Evolutionary conservation across 2,888 invertebrate genomes (phyloP).

Genomic region (Aphodius granarius): DNA sequence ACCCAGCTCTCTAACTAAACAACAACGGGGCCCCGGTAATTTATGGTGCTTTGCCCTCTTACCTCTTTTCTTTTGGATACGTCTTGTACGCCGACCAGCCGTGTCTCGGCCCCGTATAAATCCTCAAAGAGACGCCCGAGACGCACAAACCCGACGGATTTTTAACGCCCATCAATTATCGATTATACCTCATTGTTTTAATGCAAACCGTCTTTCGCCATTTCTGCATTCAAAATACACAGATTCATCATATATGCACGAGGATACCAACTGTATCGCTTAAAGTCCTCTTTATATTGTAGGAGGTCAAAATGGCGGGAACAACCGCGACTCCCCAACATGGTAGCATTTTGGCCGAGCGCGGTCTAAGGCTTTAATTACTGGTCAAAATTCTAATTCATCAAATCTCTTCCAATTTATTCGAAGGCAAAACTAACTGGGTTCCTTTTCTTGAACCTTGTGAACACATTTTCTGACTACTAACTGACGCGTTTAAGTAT

Average conservation of each 20-base stretch:
- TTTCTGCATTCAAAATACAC: background rate
- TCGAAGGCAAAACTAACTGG: too few relatives aligned
- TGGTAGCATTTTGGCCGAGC: too few relatives aligned
- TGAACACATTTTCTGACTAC: too few relatives aligned
- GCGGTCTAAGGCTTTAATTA: too few relatives aligned
- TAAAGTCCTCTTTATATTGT: too few relatives aligned
- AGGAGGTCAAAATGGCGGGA: too few relatives aligned
- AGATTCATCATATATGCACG: background rate
- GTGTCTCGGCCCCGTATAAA: background rate
- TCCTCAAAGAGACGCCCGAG: background rate
- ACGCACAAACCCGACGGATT: background rate
- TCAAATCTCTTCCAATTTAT: too few relatives aligned
- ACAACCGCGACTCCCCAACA: too few relatives aligned
- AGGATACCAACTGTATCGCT: too few relatives aligned
- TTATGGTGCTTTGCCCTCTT: conserved; percentile 30
- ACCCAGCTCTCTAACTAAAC: conserved; percentile 27
- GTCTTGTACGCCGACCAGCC: background rate
- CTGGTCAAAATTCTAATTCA: too few relatives aligned
- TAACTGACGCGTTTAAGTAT: too few relatives aligned
- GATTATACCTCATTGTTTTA: background rate
- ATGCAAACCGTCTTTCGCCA: background rate
- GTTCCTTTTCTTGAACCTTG: too few relatives aligned
- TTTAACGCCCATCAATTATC: background rate
- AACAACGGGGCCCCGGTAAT: conserved; percentile 34
- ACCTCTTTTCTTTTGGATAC: background rate